Conservation (phyloP, 2,888 invertebrate species). For the Agrilus biguttatus region DNA sequence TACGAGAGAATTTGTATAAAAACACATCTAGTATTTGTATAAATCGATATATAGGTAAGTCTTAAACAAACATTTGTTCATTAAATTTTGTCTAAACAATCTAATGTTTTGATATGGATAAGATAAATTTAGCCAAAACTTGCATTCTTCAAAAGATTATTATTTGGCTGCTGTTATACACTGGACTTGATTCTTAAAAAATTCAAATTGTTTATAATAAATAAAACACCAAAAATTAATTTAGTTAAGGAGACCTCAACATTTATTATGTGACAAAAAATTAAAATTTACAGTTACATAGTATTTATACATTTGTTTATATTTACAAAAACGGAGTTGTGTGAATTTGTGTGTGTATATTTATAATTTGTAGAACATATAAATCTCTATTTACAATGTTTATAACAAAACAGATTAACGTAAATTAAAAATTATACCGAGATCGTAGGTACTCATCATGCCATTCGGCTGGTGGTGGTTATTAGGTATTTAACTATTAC, state of each 20-base stretch:
- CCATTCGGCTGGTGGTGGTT: no score
- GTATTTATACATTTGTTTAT: constrained; percentile 12
- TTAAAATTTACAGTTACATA: constrained; percentile 21
- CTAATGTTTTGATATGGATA: no score
- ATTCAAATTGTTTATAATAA: no score
- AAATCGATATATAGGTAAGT: no score
- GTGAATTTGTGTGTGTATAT: constrained; percentile 1
- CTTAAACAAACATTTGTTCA: no score
- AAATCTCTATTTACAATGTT: background rate
- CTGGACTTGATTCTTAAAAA: no score
- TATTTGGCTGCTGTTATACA: background rate
- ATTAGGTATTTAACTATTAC: background rate
- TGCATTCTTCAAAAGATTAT: background rate
- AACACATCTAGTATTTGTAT: no score
- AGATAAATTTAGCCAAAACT: no score
- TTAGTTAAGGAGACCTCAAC: constrained; percentile 23
- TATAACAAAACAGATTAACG: background rate
- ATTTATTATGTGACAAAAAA: constrained; percentile 33
- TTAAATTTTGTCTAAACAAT: no score
- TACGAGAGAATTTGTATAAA: no score
- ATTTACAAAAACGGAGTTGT: constrained; percentile 4
- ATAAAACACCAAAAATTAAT: background rate
- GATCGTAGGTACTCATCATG: no score
- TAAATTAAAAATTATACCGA: constrained; percentile 1
- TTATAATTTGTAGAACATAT: constrained; percentile 2